Percentiles rank a stretch among this genome's conserved stretches.
phyloP scores from a whole-genome alignment of 1,140 invertebrate species.

The Drosophila albomicans region DNA sequence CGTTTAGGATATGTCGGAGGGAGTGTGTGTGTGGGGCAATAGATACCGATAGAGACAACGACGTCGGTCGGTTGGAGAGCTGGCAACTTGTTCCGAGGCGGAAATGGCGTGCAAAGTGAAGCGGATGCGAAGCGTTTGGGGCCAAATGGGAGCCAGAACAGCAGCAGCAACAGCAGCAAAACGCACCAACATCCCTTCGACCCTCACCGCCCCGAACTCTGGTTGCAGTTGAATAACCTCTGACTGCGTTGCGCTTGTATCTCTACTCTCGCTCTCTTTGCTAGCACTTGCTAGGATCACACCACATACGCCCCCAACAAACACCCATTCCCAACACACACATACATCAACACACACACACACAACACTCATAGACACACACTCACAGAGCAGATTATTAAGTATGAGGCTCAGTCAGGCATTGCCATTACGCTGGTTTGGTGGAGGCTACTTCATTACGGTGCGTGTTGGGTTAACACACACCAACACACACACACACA shows the following conservation, averaged over 20 bases:
- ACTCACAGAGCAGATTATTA: conserved; percentile 68
- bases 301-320: conserved; percentile 18
- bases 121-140: conserved; percentile 75
- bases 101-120: conserved; percentile 82
- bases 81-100: conserved; percentile 62
- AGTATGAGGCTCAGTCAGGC: conserved; percentile 79
- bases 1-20: conserved; percentile 21
- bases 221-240: conserved; percentile 78
- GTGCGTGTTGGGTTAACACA: conserved; percentile 73
- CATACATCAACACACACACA: conserved; percentile 4
- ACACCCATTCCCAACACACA: conserved; percentile 24
- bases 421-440: conserved; percentile 75
- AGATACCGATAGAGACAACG: conserved; percentile 35
- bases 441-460: conserved; percentile 79
- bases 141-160: conserved; percentile 58
- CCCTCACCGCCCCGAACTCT: conserved; percentile 2
- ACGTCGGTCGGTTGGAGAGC: conserved; percentile 14
- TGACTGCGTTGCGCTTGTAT: conserved; percentile 48
- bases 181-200: conserved; percentile 60
- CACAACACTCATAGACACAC: conserved; percentile 29
- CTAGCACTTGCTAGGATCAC: conserved; percentile 51
- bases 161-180: conserved; percentile 45
- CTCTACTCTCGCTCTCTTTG: neutral
- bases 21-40: conserved; percentile 13
- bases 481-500: conserved; percentile 38